phyloP scores from a whole-genome alignment of 2,113 vertebrate genomes.

The Tragulus kanchil region DNA sequence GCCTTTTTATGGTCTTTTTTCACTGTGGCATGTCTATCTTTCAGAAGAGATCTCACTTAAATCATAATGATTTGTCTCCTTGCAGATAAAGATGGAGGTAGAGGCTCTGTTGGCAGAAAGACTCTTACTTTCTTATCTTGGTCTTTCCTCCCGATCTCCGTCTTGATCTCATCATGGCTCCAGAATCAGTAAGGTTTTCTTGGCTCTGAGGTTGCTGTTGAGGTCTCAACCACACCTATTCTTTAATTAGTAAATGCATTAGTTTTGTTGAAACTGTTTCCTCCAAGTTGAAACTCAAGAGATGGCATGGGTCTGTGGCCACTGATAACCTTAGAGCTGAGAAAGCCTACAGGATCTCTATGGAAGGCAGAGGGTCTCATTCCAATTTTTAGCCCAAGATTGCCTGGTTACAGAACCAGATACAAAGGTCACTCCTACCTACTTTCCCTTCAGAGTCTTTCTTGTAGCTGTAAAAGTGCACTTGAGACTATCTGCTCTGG shows the following conservation, averaged over 20 bases:
- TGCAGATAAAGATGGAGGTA: not conserved
- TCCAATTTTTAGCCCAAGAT: not conserved
- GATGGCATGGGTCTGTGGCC: not conserved
- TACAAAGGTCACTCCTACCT: not conserved
- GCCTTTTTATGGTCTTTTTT: not conserved
- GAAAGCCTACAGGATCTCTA: not conserved
- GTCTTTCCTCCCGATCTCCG: not conserved
- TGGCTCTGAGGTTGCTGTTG: not conserved
- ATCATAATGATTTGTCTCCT: not conserved
- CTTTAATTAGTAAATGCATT: slow-evolving; percentile 2
- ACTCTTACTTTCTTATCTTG: not conserved
- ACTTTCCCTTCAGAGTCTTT: not conserved
- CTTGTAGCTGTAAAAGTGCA: not conserved
- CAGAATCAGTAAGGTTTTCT: not conserved
- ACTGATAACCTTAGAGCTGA: not conserved
- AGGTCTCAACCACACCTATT: not conserved
- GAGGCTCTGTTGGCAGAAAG: not conserved
- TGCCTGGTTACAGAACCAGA: not conserved
- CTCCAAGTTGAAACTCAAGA: slow-evolving; percentile 23
- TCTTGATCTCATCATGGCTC: not conserved
- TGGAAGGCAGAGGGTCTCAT: not conserved
- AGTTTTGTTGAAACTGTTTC: not conserved
- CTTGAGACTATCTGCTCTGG: not conserved
- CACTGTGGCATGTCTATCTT: not conserved
- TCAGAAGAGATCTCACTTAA: not conserved